Conservation (phyloP, 2,888 invertebrate species). For the Cheilosia urbana region DNA sequence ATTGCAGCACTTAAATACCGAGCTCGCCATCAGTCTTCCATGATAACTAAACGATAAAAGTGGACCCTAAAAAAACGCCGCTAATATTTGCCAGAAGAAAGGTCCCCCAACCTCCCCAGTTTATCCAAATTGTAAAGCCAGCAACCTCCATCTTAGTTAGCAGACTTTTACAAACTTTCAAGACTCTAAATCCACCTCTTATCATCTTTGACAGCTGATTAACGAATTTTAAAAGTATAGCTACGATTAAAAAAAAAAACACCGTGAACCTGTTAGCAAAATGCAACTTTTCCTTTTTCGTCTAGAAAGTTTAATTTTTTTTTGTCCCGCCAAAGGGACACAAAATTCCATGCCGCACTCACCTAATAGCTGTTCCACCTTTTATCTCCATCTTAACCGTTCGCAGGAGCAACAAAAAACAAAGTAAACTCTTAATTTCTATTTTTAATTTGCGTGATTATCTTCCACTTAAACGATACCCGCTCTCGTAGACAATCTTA, state of each 20-base stretch:
- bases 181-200: slow-evolving; percentile 54
- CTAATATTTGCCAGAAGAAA: too few relatives aligned
- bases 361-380: slow-evolving; percentile 43
- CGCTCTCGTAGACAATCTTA: neutral
- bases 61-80: too few relatives aligned
- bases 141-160: neutral
- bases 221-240: slow-evolving; percentile 61
- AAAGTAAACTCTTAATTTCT: slow-evolving; percentile 58
- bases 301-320: slow-evolving; percentile 52
- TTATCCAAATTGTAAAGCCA: neutral
- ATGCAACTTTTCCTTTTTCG: slow-evolving; percentile 48
- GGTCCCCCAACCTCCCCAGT: neutral
- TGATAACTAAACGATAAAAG: too few relatives aligned
- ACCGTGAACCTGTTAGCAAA: slow-evolving; percentile 11
- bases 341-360: slow-evolving; percentile 33
- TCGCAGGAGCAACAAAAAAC: neutral
- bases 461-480: slow-evolving; percentile 79
- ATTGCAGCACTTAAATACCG: too few relatives aligned
- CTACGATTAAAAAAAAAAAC: slow-evolving; percentile 11
- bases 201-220: slow-evolving; percentile 71
- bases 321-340: slow-evolving; percentile 43
- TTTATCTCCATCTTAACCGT: slow-evolving; percentile 22
- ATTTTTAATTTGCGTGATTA: slow-evolving; percentile 81
- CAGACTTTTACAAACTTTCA: slow-evolving; percentile 12
- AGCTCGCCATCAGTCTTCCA: too few relatives aligned